phyloP scores from a whole-genome alignment of 2,113 vertebrate species.

The Epinephelus moara region DNA sequence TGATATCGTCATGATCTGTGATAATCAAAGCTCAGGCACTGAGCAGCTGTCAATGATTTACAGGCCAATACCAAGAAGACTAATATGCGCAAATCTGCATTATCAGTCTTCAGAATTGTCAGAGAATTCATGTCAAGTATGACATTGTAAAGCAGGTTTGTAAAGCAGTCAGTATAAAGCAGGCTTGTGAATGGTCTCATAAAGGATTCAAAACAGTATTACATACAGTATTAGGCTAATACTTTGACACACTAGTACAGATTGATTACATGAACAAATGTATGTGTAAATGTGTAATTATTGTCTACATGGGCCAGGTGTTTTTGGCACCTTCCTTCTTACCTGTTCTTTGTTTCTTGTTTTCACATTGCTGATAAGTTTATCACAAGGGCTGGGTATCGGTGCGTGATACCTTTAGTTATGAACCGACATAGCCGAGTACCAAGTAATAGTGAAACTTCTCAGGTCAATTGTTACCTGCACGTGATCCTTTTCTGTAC shows the following conservation, averaged over 20 bases:
- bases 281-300: background rate
- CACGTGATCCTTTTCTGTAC: background rate
- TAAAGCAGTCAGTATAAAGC: background rate
- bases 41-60: slow-evolving; percentile 63
- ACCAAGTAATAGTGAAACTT: background rate
- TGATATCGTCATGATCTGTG: slow-evolving; percentile 34
- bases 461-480: background rate
- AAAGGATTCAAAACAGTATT: background rate
- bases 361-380: slow-evolving; percentile 25
- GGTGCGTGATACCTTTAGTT: no score
- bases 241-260: background rate
- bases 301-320: background rate
- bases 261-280: background rate
- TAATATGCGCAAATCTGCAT: slow-evolving; percentile 27
- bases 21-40: slow-evolving; percentile 22
- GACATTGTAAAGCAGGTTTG: slow-evolving; percentile 5
- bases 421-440: no score
- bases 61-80: slow-evolving; percentile 40
- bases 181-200: background rate
- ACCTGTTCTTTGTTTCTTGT: slow-evolving; percentile 4
- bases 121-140: background rate
- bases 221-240: background rate
- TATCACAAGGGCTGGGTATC: background rate
- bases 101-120: slow-evolving; percentile 30
- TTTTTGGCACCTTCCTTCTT: background rate